phyloP scores from a whole-genome alignment of 2,797 vertebrate genomes.

The Anguilla marmorata region DNA sequence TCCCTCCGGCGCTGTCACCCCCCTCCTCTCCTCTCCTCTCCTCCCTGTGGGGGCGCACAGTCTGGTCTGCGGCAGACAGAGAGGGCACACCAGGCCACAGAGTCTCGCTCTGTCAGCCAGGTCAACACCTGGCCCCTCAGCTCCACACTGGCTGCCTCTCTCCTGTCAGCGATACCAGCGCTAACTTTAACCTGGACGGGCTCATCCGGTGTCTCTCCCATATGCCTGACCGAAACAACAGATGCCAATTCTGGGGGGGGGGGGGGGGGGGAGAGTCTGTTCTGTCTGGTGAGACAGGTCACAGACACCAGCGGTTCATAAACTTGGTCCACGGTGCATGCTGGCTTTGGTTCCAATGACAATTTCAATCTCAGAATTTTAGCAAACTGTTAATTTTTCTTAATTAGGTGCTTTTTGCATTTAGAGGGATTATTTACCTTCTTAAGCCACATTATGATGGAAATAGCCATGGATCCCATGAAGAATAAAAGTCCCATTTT shows the following conservation, averaged over 20 bases:
- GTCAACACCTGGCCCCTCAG: constrained; percentile 41
- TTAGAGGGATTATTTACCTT: too few relatives aligned
- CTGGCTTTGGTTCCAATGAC: too few relatives aligned
- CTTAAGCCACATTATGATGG: too few relatives aligned
- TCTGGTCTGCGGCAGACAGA: constrained; percentile 36
- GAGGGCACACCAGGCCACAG: constrained; percentile 41
- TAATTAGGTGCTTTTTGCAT: too few relatives aligned
- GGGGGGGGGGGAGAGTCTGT: neutral
- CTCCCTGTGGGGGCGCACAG: constrained; percentile 38
- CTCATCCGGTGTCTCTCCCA: neutral
- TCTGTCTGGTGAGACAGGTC: neutral
- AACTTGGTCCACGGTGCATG: too few relatives aligned
- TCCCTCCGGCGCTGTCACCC: neutral
- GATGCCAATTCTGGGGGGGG: neutral
- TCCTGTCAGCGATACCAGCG: constrained; percentile 44
- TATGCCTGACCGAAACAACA: neutral
- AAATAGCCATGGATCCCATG: too few relatives aligned
- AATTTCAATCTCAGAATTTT: too few relatives aligned
- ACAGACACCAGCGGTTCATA: too few relatives aligned
- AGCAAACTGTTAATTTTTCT: too few relatives aligned
- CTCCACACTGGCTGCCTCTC: constrained; percentile 43
- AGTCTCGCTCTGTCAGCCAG: constrained; percentile 27
- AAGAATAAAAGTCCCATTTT: too few relatives aligned
- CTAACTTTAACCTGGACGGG: constrained; percentile 37
- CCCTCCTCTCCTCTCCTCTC: constrained; percentile 18